These are phyloP conservation scores for Polypedilum pembai DNA, from an alignment of 1,140 invertebrate species.

Conservation along the genomic window DNA sequence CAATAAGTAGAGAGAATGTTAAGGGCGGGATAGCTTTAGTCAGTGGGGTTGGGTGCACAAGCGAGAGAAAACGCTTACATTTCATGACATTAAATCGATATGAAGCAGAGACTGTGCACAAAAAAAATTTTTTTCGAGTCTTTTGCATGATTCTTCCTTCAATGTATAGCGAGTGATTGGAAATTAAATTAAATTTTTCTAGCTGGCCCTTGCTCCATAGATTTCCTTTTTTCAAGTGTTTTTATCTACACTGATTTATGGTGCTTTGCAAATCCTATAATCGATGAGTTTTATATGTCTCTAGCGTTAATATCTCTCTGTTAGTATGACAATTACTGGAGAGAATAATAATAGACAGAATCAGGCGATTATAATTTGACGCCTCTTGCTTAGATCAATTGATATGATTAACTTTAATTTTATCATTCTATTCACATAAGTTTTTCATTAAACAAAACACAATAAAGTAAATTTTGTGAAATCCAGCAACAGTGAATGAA, in stretches of 20 bases:
- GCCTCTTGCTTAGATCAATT: no score
- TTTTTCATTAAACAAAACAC: no score
- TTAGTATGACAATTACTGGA: no score
- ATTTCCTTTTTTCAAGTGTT: neutral
- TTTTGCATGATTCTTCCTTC: neutral
- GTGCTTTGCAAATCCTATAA: neutral
- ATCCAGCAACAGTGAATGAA: no score
- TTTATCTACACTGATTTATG: constrained; percentile 13
- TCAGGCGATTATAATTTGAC: no score
- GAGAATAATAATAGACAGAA: no score
- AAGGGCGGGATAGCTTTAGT: neutral
- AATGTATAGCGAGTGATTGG: neutral
- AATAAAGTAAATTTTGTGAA: no score
- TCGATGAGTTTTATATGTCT: neutral
- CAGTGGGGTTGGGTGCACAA: neutral
- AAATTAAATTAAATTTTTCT: neutral
- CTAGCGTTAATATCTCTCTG: neutral
- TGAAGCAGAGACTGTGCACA: neutral
- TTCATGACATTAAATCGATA: constrained; percentile 13
- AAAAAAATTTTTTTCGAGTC: neutral
- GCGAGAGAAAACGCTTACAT: neutral
- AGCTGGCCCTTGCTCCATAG: no score
- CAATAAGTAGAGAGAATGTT: neutral
- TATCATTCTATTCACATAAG: no score
- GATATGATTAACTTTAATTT: no score